Base-by-base conservation (phyloP, 2,797 vertebrate genomes). In the Ibycter americanus region DNA sequence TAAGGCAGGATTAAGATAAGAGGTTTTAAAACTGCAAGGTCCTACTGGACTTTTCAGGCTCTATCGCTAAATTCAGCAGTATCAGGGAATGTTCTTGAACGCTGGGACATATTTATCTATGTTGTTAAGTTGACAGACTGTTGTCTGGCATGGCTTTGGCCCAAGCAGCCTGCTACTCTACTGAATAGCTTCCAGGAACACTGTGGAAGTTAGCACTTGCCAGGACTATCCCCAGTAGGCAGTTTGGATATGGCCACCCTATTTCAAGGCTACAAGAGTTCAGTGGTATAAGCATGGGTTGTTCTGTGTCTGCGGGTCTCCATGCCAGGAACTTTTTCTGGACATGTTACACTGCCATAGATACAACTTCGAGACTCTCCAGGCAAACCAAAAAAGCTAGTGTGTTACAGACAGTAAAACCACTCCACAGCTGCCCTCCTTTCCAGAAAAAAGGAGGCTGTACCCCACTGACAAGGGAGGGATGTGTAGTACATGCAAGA, bases 261-360 rank as follows among this genome's bases (percentile, higher is more conserved):
- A 9, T 36, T 70, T 70, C 61, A 78, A 27, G 32, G 1, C 26
- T 15, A 25, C 32, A 26, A 80, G 23, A 38, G 17, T 32, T 65
- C 21, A 17, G 34, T 58, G 21, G 2, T 31, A 36, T 0, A 4
- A 55, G 16, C 6, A 14, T 13, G 19, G 18, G 1, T 7, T 86
- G 9, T 22, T 83, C 42, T 87, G 3, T 44, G 18, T 38, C 47
- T 77, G 16, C 34, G 83, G 26, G 15, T 74, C 21, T 71, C 31
- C 47, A 15, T 0, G 1, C 15, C 40, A 87, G 73, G 16, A 92
- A 29, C 17, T 46, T 87, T 79, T 26, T 85, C 49, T 36, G 18
- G 21, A n/a, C 2, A 3, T 6, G 23, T 51, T 81, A 32, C 16
- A 17, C 18, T 66, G 26, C 20, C 29, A 32, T 11, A 78, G 32